A percentile compares a stretch with the other conserved stretches of the same genome.
Evolutionary conservation across 1,140 invertebrate genomes (phyloP).

Genomic region (Reticulitermes speratus): DNA sequence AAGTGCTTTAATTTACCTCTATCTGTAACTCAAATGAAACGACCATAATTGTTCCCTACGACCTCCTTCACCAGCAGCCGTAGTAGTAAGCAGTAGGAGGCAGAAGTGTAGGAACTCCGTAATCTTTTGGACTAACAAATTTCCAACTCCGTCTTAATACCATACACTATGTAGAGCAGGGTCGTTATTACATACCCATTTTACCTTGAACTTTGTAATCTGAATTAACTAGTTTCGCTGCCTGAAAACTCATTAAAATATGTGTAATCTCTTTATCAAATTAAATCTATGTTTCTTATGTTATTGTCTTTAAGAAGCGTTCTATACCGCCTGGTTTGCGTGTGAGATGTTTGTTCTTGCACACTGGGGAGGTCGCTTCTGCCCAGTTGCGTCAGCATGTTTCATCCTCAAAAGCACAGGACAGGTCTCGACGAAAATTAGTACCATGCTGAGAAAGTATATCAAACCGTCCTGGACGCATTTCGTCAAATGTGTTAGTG

Average conservation of each 20-base stretch:
- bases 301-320: too few species aligned
- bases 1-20: neutral
- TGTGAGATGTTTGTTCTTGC: too few species aligned
- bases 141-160: neutral
- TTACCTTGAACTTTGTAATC: neutral
- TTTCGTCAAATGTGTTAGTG: too few species aligned
- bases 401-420: too few species aligned
- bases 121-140: neutral
- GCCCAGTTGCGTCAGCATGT: too few species aligned
- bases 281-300: too few species aligned
- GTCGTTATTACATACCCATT: neutral
- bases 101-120: neutral
- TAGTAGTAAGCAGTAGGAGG: too few species aligned
- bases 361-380: too few species aligned
- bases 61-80: neutral
- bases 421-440: too few species aligned
- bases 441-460: too few species aligned
- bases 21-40: neutral
- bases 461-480: too few species aligned
- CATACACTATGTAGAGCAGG: neutral
- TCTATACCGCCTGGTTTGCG: too few species aligned
- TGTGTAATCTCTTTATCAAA: neutral
- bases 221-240: neutral
- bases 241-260: neutral
- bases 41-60: neutral